Evolutionary conservation across 37 sponge, comb jelly and placozoan species (phyloP).

Genomic region (Geodia barretti): DNA sequence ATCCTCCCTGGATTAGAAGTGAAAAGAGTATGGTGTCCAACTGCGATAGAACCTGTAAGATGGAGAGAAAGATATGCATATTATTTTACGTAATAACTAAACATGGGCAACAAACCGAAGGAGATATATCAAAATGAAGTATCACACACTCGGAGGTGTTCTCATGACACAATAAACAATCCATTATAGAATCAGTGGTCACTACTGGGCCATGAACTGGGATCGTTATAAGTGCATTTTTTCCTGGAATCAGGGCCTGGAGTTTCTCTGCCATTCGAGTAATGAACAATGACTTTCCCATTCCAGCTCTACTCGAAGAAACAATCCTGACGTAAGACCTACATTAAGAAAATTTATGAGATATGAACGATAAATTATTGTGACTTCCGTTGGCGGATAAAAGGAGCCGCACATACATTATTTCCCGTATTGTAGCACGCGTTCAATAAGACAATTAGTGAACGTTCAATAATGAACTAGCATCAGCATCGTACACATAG

Average conservation of each 20-base stretch:
- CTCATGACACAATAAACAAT: neutral
- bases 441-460: too few species aligned
- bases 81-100: neutral
- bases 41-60: constrained; percentile 33
- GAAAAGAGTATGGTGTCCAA: constrained; percentile 53
- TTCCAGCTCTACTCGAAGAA: constrained; percentile 52
- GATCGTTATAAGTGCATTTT: constrained; percentile 27
- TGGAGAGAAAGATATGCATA: neutral
- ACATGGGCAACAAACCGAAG: constrained; percentile 31
- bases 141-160: constrained; percentile 4
- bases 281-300: constrained; percentile 74
- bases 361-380: too few species aligned
- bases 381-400: too few species aligned
- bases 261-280: constrained; percentile 3
- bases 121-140: constrained; percentile 59
- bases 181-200: constrained; percentile 42
- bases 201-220: constrained; percentile 72
- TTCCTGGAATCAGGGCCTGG: neutral
- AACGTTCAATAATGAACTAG: too few species aligned
- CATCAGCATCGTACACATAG: too few species aligned
- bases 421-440: too few species aligned
- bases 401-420: too few species aligned
- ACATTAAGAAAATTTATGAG: too few species aligned
- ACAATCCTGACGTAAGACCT: constrained; percentile 69
- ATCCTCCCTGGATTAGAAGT: constrained; percentile 44